Evolutionary conservation across 1,140 invertebrate species (phyloP).

Genomic region (Lucilia sericata): DNA sequence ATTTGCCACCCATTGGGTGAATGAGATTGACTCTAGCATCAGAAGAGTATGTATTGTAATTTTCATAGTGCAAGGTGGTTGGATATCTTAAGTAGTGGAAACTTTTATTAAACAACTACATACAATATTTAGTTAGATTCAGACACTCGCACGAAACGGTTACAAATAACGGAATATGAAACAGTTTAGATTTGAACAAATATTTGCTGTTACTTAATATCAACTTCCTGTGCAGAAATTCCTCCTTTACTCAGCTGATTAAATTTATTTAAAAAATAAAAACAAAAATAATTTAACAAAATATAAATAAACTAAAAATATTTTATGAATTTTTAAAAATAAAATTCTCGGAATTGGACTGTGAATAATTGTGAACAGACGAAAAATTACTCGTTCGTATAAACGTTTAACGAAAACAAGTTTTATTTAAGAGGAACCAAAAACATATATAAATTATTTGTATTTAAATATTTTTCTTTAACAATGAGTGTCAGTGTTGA

Average conservation of each 20-base stretch:
- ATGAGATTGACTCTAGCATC: background rate
- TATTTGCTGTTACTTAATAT: background rate
- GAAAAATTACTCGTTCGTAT: background rate
- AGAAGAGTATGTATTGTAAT: background rate
- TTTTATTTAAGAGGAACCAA: background rate
- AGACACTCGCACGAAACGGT: background rate
- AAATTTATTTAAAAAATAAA: background rate
- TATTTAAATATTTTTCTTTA: background rate
- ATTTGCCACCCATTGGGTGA: background rate
- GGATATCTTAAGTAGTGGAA: background rate
- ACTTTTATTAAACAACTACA: background rate
- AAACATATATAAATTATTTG: background rate
- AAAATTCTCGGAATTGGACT: background rate
- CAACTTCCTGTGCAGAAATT: conserved; percentile 1
- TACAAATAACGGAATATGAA: conserved; percentile 10
- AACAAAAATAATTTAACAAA: background rate
- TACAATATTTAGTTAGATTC: background rate
- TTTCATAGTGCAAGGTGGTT: too few relatives aligned
- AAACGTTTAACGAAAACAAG: background rate
- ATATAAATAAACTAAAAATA: conserved; percentile 11
- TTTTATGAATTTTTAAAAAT: background rate
- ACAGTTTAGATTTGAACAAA: background rate
- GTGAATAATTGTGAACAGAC: conserved; percentile 11
- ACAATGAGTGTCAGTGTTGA: conserved; percentile 67
- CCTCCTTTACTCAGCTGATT: background rate